These are phyloP conservation scores for Ephestia elutella DNA, from an alignment of 1,140 invertebrate species.

Conservation along the genomic window DNA sequence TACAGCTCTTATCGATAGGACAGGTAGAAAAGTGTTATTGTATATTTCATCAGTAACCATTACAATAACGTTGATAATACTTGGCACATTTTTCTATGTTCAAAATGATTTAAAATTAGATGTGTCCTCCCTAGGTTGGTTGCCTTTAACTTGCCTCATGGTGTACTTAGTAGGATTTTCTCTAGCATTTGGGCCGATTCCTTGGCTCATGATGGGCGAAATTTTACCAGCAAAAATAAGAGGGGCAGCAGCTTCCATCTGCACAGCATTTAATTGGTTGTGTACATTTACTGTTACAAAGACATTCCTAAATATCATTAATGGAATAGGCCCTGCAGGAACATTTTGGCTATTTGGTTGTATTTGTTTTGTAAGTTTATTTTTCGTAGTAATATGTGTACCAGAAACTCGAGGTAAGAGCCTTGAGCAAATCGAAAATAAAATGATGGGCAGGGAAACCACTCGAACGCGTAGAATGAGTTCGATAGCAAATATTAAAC, in stretches of 20 bases:
- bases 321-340: slow-evolving; percentile 79
- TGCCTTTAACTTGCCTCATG: slow-evolving; percentile 88
- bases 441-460: slow-evolving; percentile 77
- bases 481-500: slow-evolving; percentile 86
- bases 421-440: slow-evolving; percentile 91
- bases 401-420: slow-evolving; percentile 94
- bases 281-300: slow-evolving; percentile 94
- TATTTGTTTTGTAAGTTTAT: slow-evolving; percentile 82
- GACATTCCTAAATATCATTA: slow-evolving; percentile 84
- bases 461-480: slow-evolving; percentile 83
- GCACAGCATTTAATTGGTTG: slow-evolving; percentile 91
- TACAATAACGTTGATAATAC: slow-evolving; percentile 80
- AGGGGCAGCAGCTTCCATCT: slow-evolving; percentile 88
- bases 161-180: slow-evolving; percentile 93
- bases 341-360: slow-evolving; percentile 90
- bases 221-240: slow-evolving; percentile 87
- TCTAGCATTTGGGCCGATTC: slow-evolving; percentile 92
- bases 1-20: slow-evolving; percentile 86
- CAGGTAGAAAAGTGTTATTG: slow-evolving; percentile 88
- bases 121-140: slow-evolving; percentile 79
- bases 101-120: slow-evolving; percentile 73
- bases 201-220: slow-evolving; percentile 96
- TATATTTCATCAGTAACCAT: slow-evolving; percentile 87
- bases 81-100: slow-evolving; percentile 87
- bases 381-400: slow-evolving; percentile 87